These are phyloP conservation scores for Argentina silus DNA, from an alignment of 2,797 vertebrate species.

Conservation along the genomic window DNA sequence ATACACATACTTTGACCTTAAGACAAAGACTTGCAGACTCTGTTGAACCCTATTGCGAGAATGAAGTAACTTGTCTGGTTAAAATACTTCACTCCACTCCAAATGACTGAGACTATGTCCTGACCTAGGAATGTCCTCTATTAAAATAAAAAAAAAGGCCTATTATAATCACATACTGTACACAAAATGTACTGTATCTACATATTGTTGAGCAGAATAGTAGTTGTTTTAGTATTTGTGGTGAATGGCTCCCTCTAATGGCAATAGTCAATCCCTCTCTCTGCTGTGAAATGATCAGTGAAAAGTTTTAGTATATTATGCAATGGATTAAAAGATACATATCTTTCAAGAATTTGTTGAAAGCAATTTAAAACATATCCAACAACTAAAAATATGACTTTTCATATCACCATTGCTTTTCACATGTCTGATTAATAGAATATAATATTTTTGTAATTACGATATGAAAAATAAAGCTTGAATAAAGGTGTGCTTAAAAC, in stretches of 20 bases:
- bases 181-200: not conserved
- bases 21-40: no score
- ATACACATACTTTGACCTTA: not conserved
- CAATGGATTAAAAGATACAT: not conserved
- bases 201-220: not conserved
- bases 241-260: conserved; percentile 26
- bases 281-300: not conserved
- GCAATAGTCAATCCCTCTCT: not conserved
- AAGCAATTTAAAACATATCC: not conserved
- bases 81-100: not conserved
- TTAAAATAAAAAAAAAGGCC: not conserved
- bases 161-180: not conserved
- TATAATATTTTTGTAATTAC: not conserved
- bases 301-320: not conserved
- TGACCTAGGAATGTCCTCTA: not conserved
- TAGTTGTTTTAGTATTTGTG: not conserved
- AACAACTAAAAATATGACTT: not conserved
- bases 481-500: not conserved
- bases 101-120: not conserved
- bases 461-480: not conserved
- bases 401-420: not conserved
- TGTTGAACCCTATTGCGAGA: no score
- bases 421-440: not conserved
- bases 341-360: not conserved
- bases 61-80: not conserved